These are phyloP conservation scores for Pollenia angustigena DNA, from an alignment of 2,888 invertebrate genomes.

Conservation along the genomic window DNA sequence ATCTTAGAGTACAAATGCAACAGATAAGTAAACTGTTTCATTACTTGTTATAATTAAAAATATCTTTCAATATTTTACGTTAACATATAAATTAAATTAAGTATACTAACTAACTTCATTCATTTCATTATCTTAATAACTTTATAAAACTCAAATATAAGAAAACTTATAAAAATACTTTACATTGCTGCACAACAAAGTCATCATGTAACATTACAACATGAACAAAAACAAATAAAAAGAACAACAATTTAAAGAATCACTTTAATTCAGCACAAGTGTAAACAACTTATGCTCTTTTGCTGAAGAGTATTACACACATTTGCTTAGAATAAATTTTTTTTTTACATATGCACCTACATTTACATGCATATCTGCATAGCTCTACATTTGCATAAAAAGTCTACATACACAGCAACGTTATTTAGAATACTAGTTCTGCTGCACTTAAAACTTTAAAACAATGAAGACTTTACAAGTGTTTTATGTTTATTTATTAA, in stretches of 20 bases:
- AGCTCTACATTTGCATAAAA: neutral
- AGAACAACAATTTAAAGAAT: neutral
- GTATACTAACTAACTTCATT: too few species aligned
- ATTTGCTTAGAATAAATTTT: neutral
- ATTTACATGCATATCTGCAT: neutral
- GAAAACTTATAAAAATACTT: neutral
- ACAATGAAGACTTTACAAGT: conserved; percentile 16
- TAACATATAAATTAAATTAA: too few species aligned
- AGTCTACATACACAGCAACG: neutral
- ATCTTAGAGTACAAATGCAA: too few species aligned
- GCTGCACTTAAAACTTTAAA: neutral
- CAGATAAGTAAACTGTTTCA: too few species aligned
- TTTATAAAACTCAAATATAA: neutral
- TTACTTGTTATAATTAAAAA: too few species aligned
- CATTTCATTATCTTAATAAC: neutral
- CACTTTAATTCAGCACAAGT: conserved; percentile 3
- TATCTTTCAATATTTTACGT: too few species aligned
- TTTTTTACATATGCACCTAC: neutral
- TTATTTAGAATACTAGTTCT: neutral
- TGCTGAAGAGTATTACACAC: neutral
- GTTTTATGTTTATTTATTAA: conserved; percentile 4
- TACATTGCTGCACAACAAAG: neutral
- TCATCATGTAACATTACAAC: neutral
- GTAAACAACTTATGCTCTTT: neutral
- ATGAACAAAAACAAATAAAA: neutral